Evolutionary conservation across 2,888 invertebrate species (phyloP).

Genomic region (Eumacrocentrus americanus): DNA sequence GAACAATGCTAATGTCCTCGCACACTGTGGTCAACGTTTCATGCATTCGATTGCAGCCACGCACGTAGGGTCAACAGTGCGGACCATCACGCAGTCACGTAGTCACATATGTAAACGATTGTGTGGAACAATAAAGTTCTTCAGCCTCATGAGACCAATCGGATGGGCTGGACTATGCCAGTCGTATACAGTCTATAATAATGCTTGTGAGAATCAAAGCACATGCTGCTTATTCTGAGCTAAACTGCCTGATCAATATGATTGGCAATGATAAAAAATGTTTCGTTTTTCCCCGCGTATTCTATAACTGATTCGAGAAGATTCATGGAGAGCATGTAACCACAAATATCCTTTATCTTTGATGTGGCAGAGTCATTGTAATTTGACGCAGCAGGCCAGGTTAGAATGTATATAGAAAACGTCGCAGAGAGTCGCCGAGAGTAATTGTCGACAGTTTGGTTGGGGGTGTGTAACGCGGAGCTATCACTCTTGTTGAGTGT

Average conservation of each 20-base stretch:
- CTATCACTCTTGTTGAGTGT: neutral
- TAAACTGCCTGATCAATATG: neutral
- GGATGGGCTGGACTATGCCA: neutral
- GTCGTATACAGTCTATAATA: neutral
- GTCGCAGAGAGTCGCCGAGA: neutral
- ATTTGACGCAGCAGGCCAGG: no score
- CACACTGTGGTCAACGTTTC: conserved; percentile 17
- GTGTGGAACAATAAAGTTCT: neutral
- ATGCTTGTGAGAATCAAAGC: neutral
- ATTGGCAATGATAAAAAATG: no score
- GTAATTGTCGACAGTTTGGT: neutral
- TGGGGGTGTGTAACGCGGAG: neutral
- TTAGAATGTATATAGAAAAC: no score
- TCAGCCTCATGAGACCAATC: neutral
- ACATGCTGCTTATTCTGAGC: neutral
- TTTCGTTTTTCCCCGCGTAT: no score
- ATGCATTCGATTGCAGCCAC: conserved; percentile 19
- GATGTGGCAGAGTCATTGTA: no score
- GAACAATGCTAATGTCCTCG: conserved; percentile 9
- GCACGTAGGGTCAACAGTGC: conserved; percentile 1
- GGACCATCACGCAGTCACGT: conserved; percentile 1
- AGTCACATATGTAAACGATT: neutral
- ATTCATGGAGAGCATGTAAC: no score
- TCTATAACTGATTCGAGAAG: no score
- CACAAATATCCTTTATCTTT: no score